Evolutionary conservation across 2,113 vertebrate genomes (phyloP), one percentile per base, ranked within the genome.

Genomic region (Anas platyrhynchos): DNA sequence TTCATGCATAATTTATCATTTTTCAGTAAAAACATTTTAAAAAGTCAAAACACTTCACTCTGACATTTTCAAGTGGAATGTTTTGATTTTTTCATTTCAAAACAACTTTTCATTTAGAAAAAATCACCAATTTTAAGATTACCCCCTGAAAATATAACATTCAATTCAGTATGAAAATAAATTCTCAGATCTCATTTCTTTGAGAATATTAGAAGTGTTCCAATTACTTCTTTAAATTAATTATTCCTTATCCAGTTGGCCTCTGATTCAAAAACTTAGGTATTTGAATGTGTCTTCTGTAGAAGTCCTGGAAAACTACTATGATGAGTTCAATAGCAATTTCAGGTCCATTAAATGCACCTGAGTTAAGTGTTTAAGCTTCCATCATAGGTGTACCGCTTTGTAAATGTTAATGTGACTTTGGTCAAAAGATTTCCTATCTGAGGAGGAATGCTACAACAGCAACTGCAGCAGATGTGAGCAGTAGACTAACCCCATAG

Each of bases 41-140:
- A 87, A 94, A 96, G 93, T 95, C 94, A 97, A 97, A 97, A 97
- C 93, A 92, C 59, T 92, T 97, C 91, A 96, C 86, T 76, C 44
- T 94, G 94, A 94, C 93, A 96, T 97, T 95, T 96, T 91, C 71
- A 65, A 96, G 89, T 82, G 54, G 86, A 92, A 94, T 87, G 74
- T 87, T 95, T 96, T 92, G 87, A 94, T 79, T 94, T 96, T 88
- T 93, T 82, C 54, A 75, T 88, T 94, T 96, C 81, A 94, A 95
- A 97, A 92, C 94, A 94, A 82, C 36, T 76, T 95, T 92, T 91
- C 89, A 73, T 91, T 96, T 94, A 83, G 81, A 96, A 95, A 93
- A 92, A 91, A 4, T 44, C 87, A 44, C 5, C 41, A 58, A 29
- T 73, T 89, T 93, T 79, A 76, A 75, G 59, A 91, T 55, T 32